These are phyloP conservation scores for Nasonovia ribisnigri DNA, from an alignment of 2,888 invertebrate genomes.

Conservation along the genomic window DNA sequence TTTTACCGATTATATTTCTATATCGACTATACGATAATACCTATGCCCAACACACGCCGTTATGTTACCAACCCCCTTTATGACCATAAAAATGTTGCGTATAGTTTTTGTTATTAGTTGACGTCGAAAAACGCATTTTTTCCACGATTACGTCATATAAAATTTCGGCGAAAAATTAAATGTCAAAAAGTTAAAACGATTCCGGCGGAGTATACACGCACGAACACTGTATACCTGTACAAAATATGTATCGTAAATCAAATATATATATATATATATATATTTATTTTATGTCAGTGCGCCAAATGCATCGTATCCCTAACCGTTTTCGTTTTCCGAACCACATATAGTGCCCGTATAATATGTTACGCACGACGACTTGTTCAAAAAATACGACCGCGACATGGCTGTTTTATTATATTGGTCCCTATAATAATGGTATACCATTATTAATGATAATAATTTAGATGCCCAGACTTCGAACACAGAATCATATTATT, in stretches of 20 bases:
- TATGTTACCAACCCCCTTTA: background rate
- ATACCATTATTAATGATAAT: background rate
- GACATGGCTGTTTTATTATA: background rate
- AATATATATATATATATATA: background rate
- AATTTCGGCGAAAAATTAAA: background rate
- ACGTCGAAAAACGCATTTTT: background rate
- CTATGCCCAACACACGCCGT: background rate
- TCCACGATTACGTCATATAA: background rate
- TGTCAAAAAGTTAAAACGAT: background rate
- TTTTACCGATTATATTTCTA: background rate
- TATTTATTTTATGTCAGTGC: background rate
- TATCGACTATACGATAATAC: background rate
- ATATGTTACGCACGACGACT: background rate
- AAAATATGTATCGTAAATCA: background rate
- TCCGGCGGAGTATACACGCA: background rate
- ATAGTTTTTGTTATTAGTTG: background rate
- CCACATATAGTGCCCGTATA: background rate
- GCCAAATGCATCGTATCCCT: background rate
- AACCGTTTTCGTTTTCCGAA: background rate
- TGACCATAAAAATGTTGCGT: background rate
- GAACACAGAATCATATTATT: background rate
- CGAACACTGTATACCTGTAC: background rate
- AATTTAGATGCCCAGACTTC: background rate
- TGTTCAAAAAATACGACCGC: background rate
- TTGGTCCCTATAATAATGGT: background rate